Evolutionary conservation across 2,113 vertebrate species (phyloP).

Genomic region (Danionella cerebrum): DNA sequence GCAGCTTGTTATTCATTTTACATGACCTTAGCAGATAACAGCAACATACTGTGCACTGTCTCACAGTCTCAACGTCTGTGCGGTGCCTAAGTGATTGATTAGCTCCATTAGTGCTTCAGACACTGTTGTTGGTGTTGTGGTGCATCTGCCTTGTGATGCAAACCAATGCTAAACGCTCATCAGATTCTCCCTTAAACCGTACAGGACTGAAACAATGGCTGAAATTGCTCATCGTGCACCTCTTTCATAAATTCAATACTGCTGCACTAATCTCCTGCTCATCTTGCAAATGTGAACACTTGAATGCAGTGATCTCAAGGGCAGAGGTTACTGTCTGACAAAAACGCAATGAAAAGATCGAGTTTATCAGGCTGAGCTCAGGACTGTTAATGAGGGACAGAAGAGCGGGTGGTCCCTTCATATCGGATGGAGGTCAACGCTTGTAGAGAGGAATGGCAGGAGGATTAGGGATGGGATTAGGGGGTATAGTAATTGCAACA

Average conservation of each 20-base stretch:
- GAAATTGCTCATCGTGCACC: neutral
- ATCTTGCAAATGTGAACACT: conserved; percentile 16
- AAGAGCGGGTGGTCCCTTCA: conserved; percentile 54
- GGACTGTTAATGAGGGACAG: conserved; percentile 30
- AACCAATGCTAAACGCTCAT: neutral
- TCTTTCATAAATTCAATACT: no score
- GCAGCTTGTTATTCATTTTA: neutral
- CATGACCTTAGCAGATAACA: conserved; percentile 1
- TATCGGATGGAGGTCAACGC: conserved; percentile 59
- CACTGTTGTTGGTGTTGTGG: neutral
- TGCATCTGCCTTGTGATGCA: neutral
- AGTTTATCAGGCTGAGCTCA: conserved; percentile 47
- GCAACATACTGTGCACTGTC: conserved; percentile 9
- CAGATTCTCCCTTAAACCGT: neutral
- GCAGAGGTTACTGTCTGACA: conserved; percentile 27
- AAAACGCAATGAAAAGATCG: conserved; percentile 33
- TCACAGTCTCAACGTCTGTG: neutral
- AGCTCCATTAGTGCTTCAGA: neutral
- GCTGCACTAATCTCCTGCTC: conserved; percentile 3
- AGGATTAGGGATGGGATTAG: conserved; percentile 58
- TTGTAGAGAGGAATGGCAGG: conserved; percentile 49
- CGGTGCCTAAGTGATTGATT: conserved; percentile 13
- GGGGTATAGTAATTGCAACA: conserved; percentile 54
- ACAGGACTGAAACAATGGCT: conserved; percentile 16
- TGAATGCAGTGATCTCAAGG: conserved; percentile 18